Conservation (phyloP, 1,140 invertebrate genomes). For the Ectropis grisescens region DNA sequence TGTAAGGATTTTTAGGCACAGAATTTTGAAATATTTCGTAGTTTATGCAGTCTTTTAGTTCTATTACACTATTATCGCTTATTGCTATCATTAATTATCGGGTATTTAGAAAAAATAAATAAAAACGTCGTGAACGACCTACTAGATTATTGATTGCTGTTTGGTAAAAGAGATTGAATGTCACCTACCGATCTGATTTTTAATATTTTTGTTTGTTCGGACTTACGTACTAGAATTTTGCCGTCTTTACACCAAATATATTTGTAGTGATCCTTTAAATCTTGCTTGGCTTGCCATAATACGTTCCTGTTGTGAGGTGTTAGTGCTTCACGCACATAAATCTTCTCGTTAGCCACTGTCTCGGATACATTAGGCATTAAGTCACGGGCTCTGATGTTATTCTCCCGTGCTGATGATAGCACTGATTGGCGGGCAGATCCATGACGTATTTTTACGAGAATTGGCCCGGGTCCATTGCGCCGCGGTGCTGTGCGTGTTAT, state of each 20-base stretch:
- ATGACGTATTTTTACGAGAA: background rate
- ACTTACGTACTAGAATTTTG: background rate
- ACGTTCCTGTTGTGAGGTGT: slow-evolving; percentile 8
- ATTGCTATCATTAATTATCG: too few relatives aligned
- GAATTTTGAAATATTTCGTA: too few relatives aligned
- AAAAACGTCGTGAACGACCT: too few relatives aligned
- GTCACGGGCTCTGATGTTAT: background rate
- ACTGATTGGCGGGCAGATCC: background rate
- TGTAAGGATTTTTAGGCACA: too few relatives aligned
- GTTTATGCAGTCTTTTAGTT: too few relatives aligned
- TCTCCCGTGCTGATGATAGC: background rate
- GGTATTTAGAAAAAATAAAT: too few relatives aligned
- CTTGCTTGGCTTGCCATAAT: slow-evolving; percentile 3
- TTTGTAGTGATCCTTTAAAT: slow-evolving; percentile 3
- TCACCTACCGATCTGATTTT: too few relatives aligned
- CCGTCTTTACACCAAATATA: slow-evolving; percentile 9
- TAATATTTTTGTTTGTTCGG: background rate
- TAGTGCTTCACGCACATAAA: slow-evolving; percentile 7
- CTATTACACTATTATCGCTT: too few relatives aligned
- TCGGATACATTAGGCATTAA: background rate
- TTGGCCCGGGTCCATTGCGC: background rate
- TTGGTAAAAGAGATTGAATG: too few relatives aligned
- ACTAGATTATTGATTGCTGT: too few relatives aligned
- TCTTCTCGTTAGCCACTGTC: background rate
- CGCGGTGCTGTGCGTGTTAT: background rate